Conservation (phyloP, 2,888 invertebrate genomes). For the Meganola albula region DNA sequence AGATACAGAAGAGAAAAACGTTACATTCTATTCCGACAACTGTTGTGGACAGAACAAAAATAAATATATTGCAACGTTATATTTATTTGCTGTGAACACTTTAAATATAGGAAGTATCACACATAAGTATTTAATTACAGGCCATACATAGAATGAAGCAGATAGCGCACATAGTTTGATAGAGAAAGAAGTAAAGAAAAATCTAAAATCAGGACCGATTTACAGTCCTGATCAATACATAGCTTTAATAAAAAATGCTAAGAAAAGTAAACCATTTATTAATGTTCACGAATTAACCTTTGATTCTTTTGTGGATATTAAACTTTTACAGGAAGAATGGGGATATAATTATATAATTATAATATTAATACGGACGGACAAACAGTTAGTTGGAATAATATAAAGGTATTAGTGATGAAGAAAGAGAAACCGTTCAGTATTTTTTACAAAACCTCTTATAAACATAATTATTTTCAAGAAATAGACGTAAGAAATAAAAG, state of each 20-base stretch:
- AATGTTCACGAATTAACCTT: too few species aligned
- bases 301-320: too few species aligned
- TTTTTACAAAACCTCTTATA: too few species aligned
- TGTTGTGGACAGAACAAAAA: constrained; percentile 7
- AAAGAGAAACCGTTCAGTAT: too few species aligned
- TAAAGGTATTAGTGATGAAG: too few species aligned
- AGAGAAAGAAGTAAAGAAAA: constrained; percentile 5
- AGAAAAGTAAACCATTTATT: too few species aligned
- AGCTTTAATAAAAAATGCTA: constrained; percentile 2
- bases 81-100: constrained; percentile 1
- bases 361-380: too few species aligned
- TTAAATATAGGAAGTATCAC: constrained; percentile 3
- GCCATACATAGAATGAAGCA: constrained; percentile 7
- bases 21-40: constrained; percentile 6
- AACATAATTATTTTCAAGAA: too few species aligned
- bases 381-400: too few species aligned
- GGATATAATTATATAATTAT: too few species aligned
- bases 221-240: constrained; percentile 5
- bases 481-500: too few species aligned
- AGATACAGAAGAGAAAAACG: constrained; percentile 2
- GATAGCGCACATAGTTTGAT: constrained; percentile 5
- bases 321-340: too few species aligned
- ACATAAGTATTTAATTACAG: constrained; percentile 7
- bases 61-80: constrained; percentile 1
- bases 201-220: constrained; percentile 4